Conservation (phyloP, 2,797 vertebrate species). For the Cuculus canorus region DNA sequence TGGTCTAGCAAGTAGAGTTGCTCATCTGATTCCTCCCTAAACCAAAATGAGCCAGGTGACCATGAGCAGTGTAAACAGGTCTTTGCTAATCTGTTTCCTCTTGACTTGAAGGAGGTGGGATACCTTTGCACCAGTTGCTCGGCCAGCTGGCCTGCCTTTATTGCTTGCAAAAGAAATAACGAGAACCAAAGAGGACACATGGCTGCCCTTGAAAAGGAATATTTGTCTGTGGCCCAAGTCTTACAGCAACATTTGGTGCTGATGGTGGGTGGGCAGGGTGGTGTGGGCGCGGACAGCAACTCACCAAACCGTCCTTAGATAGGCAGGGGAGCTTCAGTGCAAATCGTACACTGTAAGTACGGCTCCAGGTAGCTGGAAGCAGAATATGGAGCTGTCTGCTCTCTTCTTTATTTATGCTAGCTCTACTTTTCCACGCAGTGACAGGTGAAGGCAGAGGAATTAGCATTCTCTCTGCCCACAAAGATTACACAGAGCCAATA, state of each 20-base stretch:
- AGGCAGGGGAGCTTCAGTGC: not conserved
- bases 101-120: not conserved
- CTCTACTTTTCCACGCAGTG: not conserved
- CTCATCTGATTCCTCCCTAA: not conserved
- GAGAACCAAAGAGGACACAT: not conserved
- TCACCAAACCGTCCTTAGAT: not conserved
- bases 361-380: not conserved
- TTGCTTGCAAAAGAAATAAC: not conserved
- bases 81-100: not conserved
- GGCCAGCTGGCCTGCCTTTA: not conserved
- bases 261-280: not conserved
- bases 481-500: not conserved
- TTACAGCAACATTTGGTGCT: not conserved
- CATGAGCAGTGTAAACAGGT: not conserved
- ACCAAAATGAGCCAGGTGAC: not conserved
- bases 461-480: constrained; percentile 12
- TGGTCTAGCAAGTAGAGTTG: not conserved
- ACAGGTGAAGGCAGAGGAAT: constrained; percentile 13
- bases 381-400: not conserved
- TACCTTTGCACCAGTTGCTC: not conserved
- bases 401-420: not conserved
- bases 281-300: not conserved
- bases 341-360: fast-evolving
- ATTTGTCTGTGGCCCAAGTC: not conserved
- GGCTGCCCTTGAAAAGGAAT: not conserved